phyloP scores from a whole-genome alignment of 2,888 invertebrate species.

The Onchidella celtica region DNA sequence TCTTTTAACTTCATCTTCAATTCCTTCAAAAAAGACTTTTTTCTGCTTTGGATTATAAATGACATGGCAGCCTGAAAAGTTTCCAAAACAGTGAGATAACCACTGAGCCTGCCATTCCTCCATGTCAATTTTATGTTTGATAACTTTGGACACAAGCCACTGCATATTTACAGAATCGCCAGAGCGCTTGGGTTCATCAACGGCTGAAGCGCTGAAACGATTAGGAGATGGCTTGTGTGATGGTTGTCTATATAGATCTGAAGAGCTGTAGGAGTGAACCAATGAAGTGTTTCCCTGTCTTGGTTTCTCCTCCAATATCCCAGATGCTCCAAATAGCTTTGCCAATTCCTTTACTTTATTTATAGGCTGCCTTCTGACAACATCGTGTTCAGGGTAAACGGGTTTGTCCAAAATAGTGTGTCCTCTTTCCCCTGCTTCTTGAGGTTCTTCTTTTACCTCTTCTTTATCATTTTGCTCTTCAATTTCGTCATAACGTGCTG shows the following conservation, averaged over 20 bases:
- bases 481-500: background rate
- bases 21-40: background rate
- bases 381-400: background rate
- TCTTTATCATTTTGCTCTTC: background rate
- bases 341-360: background rate
- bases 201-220: no score
- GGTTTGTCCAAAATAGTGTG: no score
- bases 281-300: no score
- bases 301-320: no score
- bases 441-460: background rate
- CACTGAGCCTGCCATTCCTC: no score
- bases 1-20: background rate
- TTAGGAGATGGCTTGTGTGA: no score
- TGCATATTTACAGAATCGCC: no score
- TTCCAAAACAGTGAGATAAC: conserved; percentile 19
- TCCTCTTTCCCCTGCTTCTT: background rate
- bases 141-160: no score
- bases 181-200: no score
- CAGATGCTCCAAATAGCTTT: no score
- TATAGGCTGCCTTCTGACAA: background rate
- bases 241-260: no score
- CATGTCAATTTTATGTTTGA: background rate
- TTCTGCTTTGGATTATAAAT: background rate
- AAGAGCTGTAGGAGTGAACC: no score
- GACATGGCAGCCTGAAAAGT: background rate